Evolutionary conservation across 2,113 vertebrate genomes (phyloP).

Genomic region (Myotis yumanensis): DNA sequence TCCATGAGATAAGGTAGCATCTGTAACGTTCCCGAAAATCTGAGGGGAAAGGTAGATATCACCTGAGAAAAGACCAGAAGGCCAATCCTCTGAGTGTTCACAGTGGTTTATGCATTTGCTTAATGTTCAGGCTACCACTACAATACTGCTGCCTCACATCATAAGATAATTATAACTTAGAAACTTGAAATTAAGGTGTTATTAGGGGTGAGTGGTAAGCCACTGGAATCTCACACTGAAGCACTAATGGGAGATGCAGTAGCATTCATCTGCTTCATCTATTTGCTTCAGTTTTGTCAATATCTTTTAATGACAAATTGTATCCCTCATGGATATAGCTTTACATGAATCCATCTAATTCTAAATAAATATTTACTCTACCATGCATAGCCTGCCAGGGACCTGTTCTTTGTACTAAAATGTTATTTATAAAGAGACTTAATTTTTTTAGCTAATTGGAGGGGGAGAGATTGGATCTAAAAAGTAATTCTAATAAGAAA

Average conservation of each 20-base stretch:
- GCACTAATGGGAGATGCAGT: slow-evolving; percentile 36
- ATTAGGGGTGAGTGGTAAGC: slow-evolving; percentile 20
- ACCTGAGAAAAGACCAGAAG: slow-evolving; percentile 66
- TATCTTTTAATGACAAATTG: slow-evolving; percentile 28
- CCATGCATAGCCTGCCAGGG: neutral
- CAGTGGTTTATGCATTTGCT: slow-evolving; percentile 12
- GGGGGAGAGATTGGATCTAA: neutral
- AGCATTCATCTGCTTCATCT: slow-evolving; percentile 54
- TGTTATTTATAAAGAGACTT: slow-evolving; percentile 60
- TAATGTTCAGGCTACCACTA: slow-evolving; percentile 25
- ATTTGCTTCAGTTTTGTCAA: slow-evolving; percentile 25
- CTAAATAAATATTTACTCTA: slow-evolving; percentile 59
- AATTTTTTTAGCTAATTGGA: slow-evolving; percentile 48
- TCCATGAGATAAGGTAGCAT: slow-evolving; percentile 93
- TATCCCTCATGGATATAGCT: neutral
- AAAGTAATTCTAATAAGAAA: slow-evolving; percentile 70
- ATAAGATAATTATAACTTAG: slow-evolving; percentile 56
- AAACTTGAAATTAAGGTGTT: slow-evolving; percentile 51
- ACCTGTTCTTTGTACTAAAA: slow-evolving; percentile 28
- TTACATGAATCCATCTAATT: slow-evolving; percentile 49
- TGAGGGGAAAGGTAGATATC: slow-evolving; percentile 78
- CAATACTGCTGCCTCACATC: slow-evolving; percentile 10
- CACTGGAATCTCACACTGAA: neutral
- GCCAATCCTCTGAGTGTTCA: slow-evolving; percentile 49
- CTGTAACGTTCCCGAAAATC: slow-evolving; percentile 94